phyloP scores from a whole-genome alignment of 2,797 vertebrate species.

The Bradypodion pumilum region DNA sequence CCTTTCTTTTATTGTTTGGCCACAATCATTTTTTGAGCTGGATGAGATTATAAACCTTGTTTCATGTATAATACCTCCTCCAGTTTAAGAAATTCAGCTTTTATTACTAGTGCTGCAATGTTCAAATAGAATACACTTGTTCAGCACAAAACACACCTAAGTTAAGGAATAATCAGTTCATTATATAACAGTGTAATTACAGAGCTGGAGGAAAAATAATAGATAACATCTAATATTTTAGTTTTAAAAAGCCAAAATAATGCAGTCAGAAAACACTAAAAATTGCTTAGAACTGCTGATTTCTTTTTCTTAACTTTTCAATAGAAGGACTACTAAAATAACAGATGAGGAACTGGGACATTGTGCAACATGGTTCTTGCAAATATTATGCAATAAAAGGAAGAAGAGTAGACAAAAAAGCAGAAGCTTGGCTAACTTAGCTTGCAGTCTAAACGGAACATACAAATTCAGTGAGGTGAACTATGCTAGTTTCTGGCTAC shows the following conservation, averaged over 20 bases:
- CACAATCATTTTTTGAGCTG: not conserved
- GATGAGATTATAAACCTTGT: not conserved
- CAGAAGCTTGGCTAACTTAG: not conserved
- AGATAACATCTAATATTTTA: not conserved
- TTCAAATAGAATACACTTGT: not conserved
- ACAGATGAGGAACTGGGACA: constrained; percentile 2
- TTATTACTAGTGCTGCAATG: not conserved
- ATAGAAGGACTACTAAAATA: not conserved
- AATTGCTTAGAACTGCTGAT: not conserved
- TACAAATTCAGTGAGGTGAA: not conserved
- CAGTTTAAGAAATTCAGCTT: not conserved
- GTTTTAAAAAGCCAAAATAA: not conserved
- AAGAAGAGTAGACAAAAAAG: not conserved
- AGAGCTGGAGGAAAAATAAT: not conserved
- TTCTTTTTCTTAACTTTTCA: not conserved
- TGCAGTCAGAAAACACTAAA: too few species aligned
- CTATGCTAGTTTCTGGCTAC: not conserved
- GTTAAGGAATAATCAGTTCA: not conserved
- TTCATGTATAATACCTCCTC: not conserved
- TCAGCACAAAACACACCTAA: not conserved
- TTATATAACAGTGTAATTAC: not conserved
- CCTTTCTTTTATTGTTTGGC: too few species aligned
- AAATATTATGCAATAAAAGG: not conserved
- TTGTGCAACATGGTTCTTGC: constrained; percentile 14
- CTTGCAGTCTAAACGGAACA: not conserved